Evolutionary conservation across 1,140 invertebrate species (phyloP).

Genomic region (Cotesia vestalis): DNA sequence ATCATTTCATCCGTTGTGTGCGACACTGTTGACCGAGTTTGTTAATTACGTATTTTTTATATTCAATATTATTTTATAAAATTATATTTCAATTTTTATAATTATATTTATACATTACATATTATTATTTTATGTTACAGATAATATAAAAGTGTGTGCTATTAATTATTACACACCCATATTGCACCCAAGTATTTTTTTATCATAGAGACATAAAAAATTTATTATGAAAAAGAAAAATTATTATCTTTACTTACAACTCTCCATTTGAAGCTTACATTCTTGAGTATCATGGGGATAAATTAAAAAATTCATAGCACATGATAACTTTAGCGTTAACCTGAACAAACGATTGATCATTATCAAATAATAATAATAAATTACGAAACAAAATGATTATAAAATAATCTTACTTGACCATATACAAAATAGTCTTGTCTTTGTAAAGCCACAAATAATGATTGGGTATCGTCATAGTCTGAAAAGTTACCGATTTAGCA

Average conservation of each 20-base stretch:
- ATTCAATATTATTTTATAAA: conserved; percentile 14
- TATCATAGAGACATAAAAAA: too few relatives aligned
- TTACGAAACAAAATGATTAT: too few relatives aligned
- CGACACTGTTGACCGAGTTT: conserved; percentile 74
- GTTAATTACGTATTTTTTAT: conserved; percentile 29
- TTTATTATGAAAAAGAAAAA: too few relatives aligned
- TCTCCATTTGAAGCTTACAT: conserved; percentile 91
- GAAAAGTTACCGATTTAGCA: conserved; percentile 90
- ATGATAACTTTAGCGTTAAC: conserved; percentile 82
- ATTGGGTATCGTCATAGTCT: conserved; percentile 93
- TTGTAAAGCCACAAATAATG: conserved; percentile 90
- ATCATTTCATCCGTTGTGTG: conserved; percentile 91
- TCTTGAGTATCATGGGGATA: conserved; percentile 92
- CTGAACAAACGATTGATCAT: conserved; percentile 58
- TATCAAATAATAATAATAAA: neutral
- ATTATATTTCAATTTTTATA: conserved; percentile 28
- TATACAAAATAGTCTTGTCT: conserved; percentile 87
- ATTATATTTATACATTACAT: conserved; percentile 5
- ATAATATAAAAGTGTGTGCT: neutral
- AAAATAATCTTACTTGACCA: conserved; percentile 75
- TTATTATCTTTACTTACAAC: conserved; percentile 73
- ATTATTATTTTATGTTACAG: neutral
- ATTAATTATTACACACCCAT: too few relatives aligned
- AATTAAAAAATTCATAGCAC: conserved; percentile 91
- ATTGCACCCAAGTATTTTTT: too few relatives aligned